Base-by-base conservation (phyloP, 2,888 invertebrate species). In the Camptogramma bilineatum region DNA sequence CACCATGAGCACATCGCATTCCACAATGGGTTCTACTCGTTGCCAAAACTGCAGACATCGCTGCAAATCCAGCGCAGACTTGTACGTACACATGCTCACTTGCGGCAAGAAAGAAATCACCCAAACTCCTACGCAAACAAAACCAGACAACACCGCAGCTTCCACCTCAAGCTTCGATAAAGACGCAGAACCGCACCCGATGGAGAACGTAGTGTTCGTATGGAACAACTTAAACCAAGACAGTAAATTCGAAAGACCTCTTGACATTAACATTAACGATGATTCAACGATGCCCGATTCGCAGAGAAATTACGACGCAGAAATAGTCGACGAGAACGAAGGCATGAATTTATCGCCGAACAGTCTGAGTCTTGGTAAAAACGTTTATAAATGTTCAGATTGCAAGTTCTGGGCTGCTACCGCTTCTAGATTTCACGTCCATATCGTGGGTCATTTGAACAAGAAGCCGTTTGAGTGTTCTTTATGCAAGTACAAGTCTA, bases 401-500 rank as follows among this genome's bases (percentile, higher is more conserved):
- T 98, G 98, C 86, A 95, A 96, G 61, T 98, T 98, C 86, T 98
- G 97, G 97, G 97, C 98, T 5, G 97, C 97, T 10, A 98, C 98
- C 13, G 98, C 98, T 9, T 98, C 98, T 21, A 95, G 98, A 67
- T 98, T 98, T 86, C 98, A 98, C 86, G 98, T 98, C 4, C 98
- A 98, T 86, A 97, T 98, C 74, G 98, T 98, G 10, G 98, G 98
- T 1, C 98, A 98, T 87, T 94, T 97, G 72, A 98, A 98, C 86
- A 97, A 97, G 82, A 97, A 98, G 82, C 98, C 98, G 0, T 99
- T 98, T 86, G 97, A 98, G 88, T 99, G 99, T 90, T 98, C 98
- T 0, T 94, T 97, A 16, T 99, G 99, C 90, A 96, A 97, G 58
- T 98, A 98, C 83, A 96, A 97, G 75, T 98, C 98, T 28, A 99